Percentiles rank a stretch among this genome's conserved stretches.
Conservation (phyloP, 1,140 invertebrate genomes). For the Drosophila chauvacae region DNA sequence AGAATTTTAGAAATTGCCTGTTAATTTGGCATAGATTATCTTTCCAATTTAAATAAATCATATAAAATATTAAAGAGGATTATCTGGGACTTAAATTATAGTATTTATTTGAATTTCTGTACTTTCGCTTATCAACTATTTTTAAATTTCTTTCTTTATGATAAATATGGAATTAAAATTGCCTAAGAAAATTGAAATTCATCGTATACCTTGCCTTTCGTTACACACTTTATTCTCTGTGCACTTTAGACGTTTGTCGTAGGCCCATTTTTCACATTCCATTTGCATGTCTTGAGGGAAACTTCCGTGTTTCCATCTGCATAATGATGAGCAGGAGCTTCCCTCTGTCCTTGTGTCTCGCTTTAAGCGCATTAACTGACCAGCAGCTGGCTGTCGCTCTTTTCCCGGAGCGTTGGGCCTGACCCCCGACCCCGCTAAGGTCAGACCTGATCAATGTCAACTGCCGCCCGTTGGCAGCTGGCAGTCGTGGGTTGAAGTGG, state of each 20-base stretch:
- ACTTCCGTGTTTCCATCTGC: slow-evolving; percentile 59
- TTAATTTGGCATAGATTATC: too few relatives aligned
- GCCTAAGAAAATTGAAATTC: background rate
- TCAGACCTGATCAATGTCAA: slow-evolving; percentile 73
- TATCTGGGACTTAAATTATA: too few relatives aligned
- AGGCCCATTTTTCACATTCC: slow-evolving; percentile 65
- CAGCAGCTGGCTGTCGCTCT: slow-evolving; percentile 17
- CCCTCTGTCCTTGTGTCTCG: slow-evolving; percentile 41
- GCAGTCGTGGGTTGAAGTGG: slow-evolving; percentile 14
- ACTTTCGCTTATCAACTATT: background rate
- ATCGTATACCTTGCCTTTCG: background rate
- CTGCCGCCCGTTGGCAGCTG: slow-evolving; percentile 42
- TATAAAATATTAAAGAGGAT: too few relatives aligned
- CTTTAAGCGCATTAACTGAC: slow-evolving; percentile 68
- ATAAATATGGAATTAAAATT: background rate
- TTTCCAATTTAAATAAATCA: too few relatives aligned
- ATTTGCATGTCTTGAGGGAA: slow-evolving; percentile 65
- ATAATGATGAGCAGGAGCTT: slow-evolving; percentile 58
- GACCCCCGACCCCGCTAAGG: slow-evolving; percentile 35
- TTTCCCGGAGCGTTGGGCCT: slow-evolving; percentile 1
- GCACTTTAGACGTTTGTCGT: slow-evolving; percentile 37
- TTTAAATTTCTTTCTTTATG: background rate
- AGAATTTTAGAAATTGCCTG: too few relatives aligned
- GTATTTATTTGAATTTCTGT: background rate
- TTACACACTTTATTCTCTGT: background rate